Evolutionary conservation across 2,888 invertebrate species (phyloP).

Genomic region (Oxystoma pomonae): DNA sequence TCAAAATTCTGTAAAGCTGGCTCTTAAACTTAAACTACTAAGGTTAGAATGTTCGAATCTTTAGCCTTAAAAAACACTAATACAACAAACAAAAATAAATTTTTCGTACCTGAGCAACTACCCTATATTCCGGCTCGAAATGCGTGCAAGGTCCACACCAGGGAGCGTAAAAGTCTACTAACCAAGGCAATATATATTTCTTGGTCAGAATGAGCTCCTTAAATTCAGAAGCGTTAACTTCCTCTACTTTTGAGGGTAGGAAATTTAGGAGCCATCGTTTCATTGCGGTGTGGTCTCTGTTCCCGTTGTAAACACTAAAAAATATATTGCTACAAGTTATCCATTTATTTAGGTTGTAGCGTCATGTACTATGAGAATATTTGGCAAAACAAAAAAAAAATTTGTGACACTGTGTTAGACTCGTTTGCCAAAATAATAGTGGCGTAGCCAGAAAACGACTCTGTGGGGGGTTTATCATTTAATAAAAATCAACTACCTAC

Average conservation of each 20-base stretch:
- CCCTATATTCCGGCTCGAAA: constrained; percentile 65
- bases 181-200: constrained; percentile 47
- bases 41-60: too few relatives aligned
- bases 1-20: too few relatives aligned
- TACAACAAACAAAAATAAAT: neutral
- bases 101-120: constrained; percentile 48
- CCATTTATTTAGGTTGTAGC: too few relatives aligned
- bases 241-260: constrained; percentile 55
- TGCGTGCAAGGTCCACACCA: constrained; percentile 63
- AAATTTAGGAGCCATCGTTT: constrained; percentile 60
- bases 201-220: constrained; percentile 50
- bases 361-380: too few relatives aligned
- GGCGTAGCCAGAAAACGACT: too few relatives aligned
- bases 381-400: neutral
- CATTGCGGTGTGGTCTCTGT: constrained; percentile 58
- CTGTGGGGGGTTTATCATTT: too few relatives aligned
- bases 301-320: constrained; percentile 56
- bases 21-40: too few relatives aligned
- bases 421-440: too few relatives aligned
- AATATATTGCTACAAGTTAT: too few relatives aligned
- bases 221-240: constrained; percentile 48
- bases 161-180: constrained; percentile 66
- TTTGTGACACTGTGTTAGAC: too few relatives aligned
- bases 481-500: too few relatives aligned
- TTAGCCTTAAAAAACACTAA: neutral